These are phyloP conservation scores for Caenorhabditis drosophilae DNA, from an alignment of 2,888 invertebrate species.

Conservation along the genomic window DNA sequence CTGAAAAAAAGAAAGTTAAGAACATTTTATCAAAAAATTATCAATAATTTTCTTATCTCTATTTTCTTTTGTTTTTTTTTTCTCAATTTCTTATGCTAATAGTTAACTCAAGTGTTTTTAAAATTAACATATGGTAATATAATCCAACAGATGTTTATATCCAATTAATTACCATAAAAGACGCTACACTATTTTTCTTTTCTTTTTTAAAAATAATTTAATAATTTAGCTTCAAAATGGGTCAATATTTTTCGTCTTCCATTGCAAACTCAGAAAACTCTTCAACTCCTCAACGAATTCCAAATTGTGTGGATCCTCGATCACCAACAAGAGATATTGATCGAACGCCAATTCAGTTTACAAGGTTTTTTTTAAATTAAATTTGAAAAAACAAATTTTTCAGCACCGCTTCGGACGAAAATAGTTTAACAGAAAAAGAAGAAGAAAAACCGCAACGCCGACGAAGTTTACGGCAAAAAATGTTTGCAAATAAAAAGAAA, in stretches of 20 bases:
- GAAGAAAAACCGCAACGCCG: constrained; percentile 20
- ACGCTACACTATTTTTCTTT: too few species aligned
- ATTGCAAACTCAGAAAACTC: constrained; percentile 8
- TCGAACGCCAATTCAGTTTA: constrained; percentile 49
- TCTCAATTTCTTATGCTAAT: too few species aligned
- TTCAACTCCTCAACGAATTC: constrained; percentile 21
- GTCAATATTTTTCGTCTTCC: constrained; percentile 24
- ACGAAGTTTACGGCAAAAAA: constrained; percentile 29
- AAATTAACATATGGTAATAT: too few species aligned
- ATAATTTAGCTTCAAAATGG: constrained; percentile 29
- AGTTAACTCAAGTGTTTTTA: too few species aligned
- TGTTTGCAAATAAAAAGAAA: constrained; percentile 29
- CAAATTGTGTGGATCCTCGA: constrained; percentile 41
- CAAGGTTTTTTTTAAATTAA: constrained; percentile 18
- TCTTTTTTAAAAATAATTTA: background rate
- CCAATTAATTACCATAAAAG: too few species aligned
- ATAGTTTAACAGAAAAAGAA: background rate
- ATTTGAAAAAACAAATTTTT: background rate
- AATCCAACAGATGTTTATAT: too few species aligned
- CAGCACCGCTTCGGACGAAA: constrained; percentile 1
- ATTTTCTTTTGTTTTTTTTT: too few species aligned
- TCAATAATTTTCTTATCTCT: too few species aligned
- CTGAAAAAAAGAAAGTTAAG: too few species aligned
- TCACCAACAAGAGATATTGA: constrained; percentile 47
- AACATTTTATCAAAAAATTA: too few species aligned